Conservation (phyloP, 2,888 invertebrate genomes). For the Cantharis rustica region DNA sequence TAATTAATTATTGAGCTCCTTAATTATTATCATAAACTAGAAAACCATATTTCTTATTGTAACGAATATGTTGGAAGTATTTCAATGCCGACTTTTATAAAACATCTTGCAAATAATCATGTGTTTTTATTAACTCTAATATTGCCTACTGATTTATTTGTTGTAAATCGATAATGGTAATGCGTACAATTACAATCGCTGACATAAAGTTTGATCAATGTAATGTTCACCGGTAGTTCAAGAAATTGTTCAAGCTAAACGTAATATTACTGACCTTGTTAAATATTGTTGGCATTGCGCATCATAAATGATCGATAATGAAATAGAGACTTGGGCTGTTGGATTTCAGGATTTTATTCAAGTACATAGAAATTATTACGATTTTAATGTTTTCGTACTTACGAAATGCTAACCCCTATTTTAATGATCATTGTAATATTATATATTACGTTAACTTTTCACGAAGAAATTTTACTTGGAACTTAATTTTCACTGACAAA, state of each 20-base stretch:
- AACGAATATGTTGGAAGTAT: too few species aligned
- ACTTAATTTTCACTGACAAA: too few species aligned
- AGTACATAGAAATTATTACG: background rate
- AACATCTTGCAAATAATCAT: too few species aligned
- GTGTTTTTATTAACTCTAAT: too few species aligned
- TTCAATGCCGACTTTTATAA: too few species aligned
- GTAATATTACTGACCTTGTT: slow-evolving; percentile 17
- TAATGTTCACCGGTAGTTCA: slow-evolving; percentile 4
- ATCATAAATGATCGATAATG: slow-evolving; percentile 35
- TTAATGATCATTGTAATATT: background rate
- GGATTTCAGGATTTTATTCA: too few species aligned
- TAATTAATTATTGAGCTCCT: too few species aligned
- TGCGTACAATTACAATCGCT: slow-evolving; percentile 37
- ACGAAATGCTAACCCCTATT: background rate
- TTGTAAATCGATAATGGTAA: slow-evolving; percentile 12
- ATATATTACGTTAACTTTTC: too few species aligned
- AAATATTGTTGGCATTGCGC: slow-evolving; percentile 17
- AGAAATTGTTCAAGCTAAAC: slow-evolving; percentile 1
- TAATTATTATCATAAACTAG: too few species aligned
- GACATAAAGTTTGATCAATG: slow-evolving; percentile 22
- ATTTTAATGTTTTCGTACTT: too few species aligned
- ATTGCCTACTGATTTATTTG: background rate
- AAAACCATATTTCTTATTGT: too few species aligned
- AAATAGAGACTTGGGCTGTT: slow-evolving; percentile 7
- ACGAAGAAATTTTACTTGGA: too few species aligned